A percentile compares a stretch with the other conserved stretches of the same genome.
These are phyloP conservation scores for Jacana jacana DNA, from an alignment of 2,113 vertebrate species.

Conservation along the genomic window DNA sequence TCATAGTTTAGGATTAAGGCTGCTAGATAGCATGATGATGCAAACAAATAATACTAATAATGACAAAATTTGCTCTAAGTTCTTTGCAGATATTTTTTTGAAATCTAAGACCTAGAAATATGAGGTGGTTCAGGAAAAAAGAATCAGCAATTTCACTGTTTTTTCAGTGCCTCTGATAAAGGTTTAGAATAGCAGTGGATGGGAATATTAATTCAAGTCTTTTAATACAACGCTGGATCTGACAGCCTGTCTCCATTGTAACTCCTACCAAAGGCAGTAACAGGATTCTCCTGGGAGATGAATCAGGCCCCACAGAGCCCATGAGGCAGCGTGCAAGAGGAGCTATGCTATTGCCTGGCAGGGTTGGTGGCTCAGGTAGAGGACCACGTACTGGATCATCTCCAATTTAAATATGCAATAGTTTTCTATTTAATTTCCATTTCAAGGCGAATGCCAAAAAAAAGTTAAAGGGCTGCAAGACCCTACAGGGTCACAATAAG, in stretches of 20 bases:
- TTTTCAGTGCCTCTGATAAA: not conserved
- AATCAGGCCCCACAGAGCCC: not conserved
- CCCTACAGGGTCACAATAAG: not conserved
- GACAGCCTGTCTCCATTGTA: slow-evolving; percentile 26
- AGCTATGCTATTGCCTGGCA: not conserved
- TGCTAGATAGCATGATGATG: not conserved
- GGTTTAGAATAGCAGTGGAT: not conserved
- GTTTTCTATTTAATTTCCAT: not conserved
- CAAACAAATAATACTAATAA: not conserved
- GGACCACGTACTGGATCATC: not conserved
- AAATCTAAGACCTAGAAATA: not conserved
- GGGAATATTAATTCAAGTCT: not conserved
- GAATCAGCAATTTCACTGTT: not conserved
- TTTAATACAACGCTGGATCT: not conserved
- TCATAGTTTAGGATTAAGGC: not conserved
- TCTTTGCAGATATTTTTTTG: not conserved
- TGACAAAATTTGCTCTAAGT: not conserved
- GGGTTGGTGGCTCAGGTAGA: not conserved
- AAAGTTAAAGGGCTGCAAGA: not conserved
- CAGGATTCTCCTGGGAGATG: slow-evolving; percentile 6
- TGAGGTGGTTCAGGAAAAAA: not conserved
- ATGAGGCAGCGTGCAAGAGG: not conserved
- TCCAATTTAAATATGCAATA: not conserved
- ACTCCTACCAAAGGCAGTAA: slow-evolving; percentile 23
- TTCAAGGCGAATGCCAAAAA: not conserved